phyloP scores from a whole-genome alignment of 2,888 invertebrate genomes.

The Netelia melanura region DNA sequence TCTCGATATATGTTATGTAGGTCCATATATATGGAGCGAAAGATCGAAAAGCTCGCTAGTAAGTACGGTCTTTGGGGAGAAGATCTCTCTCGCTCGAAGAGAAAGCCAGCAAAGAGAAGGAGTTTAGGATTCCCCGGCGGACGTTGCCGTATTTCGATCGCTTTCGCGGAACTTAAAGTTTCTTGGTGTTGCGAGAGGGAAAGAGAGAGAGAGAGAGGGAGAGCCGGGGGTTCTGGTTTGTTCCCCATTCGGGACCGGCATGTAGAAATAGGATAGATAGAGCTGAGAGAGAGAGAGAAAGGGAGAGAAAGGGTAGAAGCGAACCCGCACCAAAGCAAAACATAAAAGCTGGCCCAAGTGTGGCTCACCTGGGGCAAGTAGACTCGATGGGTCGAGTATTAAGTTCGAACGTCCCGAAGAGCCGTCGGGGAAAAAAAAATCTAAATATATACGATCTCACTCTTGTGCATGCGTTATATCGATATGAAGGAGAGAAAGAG shows the following conservation, averaged over 20 bases:
- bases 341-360: not conserved
- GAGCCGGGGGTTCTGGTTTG: not conserved
- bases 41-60: slow-evolving; percentile 64
- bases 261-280: not conserved
- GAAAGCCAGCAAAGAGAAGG: slow-evolving; percentile 51
- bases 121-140: slow-evolving; percentile 57
- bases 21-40: slow-evolving; percentile 18
- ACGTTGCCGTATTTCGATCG: slow-evolving; percentile 58
- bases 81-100: slow-evolving; percentile 42
- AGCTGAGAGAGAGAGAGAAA: not conserved
- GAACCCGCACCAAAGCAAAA: slow-evolving; percentile 21
- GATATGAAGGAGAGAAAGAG: slow-evolving; percentile 19
- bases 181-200: slow-evolving; percentile 26
- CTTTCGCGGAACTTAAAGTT: slow-evolving; percentile 55
- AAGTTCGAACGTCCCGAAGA: slow-evolving; percentile 23
- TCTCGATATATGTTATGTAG: slow-evolving; percentile 23
- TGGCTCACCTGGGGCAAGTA: not conserved
- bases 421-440: slow-evolving; percentile 27
- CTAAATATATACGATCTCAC: not conserved
- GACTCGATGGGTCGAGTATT: slow-evolving; percentile 13
- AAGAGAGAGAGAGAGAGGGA: not conserved
- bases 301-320: slow-evolving; percentile 22
- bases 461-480: not conserved
- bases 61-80: slow-evolving; percentile 63
- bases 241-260: not conserved